These are phyloP conservation scores for Lithobates pipiens DNA, from an alignment of 2,797 vertebrate genomes.

Conservation along the genomic window DNA sequence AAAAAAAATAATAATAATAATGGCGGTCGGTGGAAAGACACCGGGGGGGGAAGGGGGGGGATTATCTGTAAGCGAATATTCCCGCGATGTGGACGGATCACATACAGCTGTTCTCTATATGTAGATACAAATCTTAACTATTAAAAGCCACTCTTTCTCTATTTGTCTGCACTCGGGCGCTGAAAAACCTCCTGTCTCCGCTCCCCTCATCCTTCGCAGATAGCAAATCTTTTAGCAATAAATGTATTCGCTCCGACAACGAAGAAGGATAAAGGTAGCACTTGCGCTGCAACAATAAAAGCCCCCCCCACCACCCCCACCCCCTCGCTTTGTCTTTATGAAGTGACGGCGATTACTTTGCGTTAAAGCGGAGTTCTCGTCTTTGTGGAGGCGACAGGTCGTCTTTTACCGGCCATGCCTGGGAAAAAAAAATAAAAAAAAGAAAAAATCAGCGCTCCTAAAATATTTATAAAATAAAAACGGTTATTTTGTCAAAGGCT, in stretches of 20 bases:
- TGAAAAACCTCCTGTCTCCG: slow-evolving; percentile 37
- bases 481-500: slow-evolving; percentile 43
- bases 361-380: slow-evolving; percentile 26
- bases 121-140: slow-evolving; percentile 61
- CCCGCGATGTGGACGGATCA: slow-evolving; percentile 55
- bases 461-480: slow-evolving; percentile 55
- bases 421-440: background rate
- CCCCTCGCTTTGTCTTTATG: slow-evolving; percentile 54
- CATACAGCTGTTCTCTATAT: slow-evolving; percentile 59
- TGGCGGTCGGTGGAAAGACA: slow-evolving; percentile 37
- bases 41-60: background rate
- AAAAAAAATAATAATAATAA: background rate
- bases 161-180: slow-evolving; percentile 52
- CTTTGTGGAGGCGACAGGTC: slow-evolving; percentile 19
- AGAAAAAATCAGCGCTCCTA: slow-evolving; percentile 2
- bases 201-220: slow-evolving; percentile 33
- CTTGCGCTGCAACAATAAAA: slow-evolving; percentile 41
- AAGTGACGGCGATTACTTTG: slow-evolving; percentile 45
- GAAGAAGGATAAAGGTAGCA: slow-evolving; percentile 52
- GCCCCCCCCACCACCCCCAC: no score
- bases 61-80: slow-evolving; percentile 59
- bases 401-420: slow-evolving; percentile 17
- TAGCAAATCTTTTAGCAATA: slow-evolving; percentile 58
- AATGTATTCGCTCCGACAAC: slow-evolving; percentile 51
- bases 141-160: slow-evolving; percentile 48